These are phyloP conservation scores for Dreissena rostriformis DNA, from an alignment of 1,140 invertebrate genomes.

Conservation along the genomic window DNA sequence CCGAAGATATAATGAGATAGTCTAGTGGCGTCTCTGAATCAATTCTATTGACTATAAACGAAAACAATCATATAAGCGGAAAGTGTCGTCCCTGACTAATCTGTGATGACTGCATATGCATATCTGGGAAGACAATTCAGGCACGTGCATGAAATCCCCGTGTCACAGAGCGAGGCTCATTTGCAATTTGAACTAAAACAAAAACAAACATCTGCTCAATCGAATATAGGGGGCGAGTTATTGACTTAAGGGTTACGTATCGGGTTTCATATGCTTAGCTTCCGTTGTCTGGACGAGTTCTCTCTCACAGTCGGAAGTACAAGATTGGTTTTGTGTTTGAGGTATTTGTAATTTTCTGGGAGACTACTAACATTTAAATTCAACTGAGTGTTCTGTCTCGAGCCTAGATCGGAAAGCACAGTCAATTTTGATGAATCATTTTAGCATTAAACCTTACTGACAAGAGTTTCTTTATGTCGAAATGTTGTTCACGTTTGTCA, in stretches of 20 bases:
- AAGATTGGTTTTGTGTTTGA: slow-evolving; percentile 32
- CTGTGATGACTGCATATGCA: too few species aligned
- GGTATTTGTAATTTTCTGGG: slow-evolving; percentile 34
- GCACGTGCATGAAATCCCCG: too few species aligned
- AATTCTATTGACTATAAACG: too few species aligned
- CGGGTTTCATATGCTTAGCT: slow-evolving; percentile 7
- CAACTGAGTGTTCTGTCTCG: not conserved
- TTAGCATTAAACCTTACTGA: not conserved
- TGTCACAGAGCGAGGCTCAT: too few species aligned
- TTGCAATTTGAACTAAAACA: too few species aligned
- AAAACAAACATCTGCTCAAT: too few species aligned
- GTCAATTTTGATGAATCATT: not conserved
- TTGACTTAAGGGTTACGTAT: not conserved
- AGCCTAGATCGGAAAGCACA: not conserved
- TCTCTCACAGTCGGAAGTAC: slow-evolving; percentile 37
- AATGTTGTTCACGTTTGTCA: not conserved
- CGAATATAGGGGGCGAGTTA: too few species aligned
- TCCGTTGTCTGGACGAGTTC: slow-evolving; percentile 16
- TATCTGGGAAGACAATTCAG: too few species aligned
- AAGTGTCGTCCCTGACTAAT: too few species aligned
- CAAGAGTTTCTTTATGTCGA: not conserved
- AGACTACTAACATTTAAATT: not conserved
- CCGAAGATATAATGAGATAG: too few species aligned
- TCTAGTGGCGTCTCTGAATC: too few species aligned
- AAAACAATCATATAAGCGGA: too few species aligned